phyloP scores from a whole-genome alignment of 2,797 vertebrate species.

The Oceanodroma leucorhoa region DNA sequence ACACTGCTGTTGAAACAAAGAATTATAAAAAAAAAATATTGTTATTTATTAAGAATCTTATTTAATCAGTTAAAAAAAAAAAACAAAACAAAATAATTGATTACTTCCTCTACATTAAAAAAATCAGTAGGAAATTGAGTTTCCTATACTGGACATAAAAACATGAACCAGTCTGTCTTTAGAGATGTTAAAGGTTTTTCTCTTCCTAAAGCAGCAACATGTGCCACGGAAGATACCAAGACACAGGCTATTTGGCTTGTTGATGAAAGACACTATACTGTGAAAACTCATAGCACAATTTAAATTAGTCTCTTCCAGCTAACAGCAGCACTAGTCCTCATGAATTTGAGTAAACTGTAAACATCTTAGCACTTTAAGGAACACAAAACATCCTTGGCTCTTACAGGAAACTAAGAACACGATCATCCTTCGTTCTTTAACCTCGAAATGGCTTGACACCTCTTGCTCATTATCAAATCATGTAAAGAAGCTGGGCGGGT shows the following conservation, averaged over 20 bases:
- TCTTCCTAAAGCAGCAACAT: not conserved
- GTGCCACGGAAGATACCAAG: not conserved
- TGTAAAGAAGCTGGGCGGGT: not conserved
- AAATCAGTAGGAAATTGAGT: not conserved
- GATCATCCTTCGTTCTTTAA: not conserved
- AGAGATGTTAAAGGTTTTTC: not conserved
- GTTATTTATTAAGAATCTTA: not conserved
- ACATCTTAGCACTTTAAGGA: not conserved
- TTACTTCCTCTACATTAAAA: not conserved
- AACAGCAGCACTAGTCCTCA: not conserved
- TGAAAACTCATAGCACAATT: not conserved
- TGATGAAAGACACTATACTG: not conserved
- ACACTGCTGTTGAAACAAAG: not conserved
- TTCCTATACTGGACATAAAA: not conserved
- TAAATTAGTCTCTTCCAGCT: fast-evolving
- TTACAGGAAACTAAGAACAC: not conserved
- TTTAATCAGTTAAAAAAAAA: not conserved
- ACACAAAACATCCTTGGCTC: not conserved
- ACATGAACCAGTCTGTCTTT: not conserved
- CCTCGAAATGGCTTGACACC: not conserved
- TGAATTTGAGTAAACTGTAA: not conserved
- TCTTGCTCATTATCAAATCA: not conserved
- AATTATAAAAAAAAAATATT: fast-evolving
- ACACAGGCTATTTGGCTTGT: not conserved
- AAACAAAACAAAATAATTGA: not conserved